These are phyloP conservation scores for Labeo rohita DNA, from an alignment of 2,113 vertebrate species.

Conservation along the genomic window DNA sequence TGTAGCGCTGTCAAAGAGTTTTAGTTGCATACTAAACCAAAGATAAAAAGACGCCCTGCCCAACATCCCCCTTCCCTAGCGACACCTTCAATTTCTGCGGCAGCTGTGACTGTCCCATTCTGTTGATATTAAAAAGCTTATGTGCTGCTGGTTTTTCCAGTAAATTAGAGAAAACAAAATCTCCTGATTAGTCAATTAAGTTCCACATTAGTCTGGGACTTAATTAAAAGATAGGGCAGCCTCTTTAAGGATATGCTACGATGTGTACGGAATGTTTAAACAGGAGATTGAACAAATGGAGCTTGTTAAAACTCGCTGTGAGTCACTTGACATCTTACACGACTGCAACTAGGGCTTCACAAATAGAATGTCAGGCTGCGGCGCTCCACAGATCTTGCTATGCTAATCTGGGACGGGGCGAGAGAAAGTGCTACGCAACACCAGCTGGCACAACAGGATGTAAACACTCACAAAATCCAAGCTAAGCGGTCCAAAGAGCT, in stretches of 20 bases:
- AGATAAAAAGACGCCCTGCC: constrained; percentile 4
- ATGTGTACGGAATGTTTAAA: constrained; percentile 75
- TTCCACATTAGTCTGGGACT: constrained; percentile 80
- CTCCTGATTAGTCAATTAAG: constrained; percentile 83
- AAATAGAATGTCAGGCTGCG: constrained; percentile 75
- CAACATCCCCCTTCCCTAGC: constrained; percentile 16
- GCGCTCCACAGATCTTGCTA: constrained; percentile 64
- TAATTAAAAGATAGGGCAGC: constrained; percentile 82
- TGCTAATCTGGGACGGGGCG: constrained; percentile 71
- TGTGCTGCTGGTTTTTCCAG: constrained; percentile 75
- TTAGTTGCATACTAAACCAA: neutral
- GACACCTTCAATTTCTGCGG: constrained; percentile 7
- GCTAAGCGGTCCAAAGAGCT: constrained; percentile 59
- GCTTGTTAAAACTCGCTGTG: constrained; percentile 80
- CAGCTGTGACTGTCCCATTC: constrained; percentile 41
- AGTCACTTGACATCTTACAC: constrained; percentile 81
- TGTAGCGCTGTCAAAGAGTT: neutral
- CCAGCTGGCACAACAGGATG: constrained; percentile 63
- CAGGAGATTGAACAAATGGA: constrained; percentile 80
- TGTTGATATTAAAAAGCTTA: constrained; percentile 69
- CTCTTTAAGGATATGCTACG: constrained; percentile 75
- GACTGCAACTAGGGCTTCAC: constrained; percentile 73
- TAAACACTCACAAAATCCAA: constrained; percentile 60
- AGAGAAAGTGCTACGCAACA: constrained; percentile 55
- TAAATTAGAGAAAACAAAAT: constrained; percentile 85